These are phyloP conservation scores for Mantis religiosa DNA, from an alignment of 2,888 invertebrate species.

Conservation along the genomic window DNA sequence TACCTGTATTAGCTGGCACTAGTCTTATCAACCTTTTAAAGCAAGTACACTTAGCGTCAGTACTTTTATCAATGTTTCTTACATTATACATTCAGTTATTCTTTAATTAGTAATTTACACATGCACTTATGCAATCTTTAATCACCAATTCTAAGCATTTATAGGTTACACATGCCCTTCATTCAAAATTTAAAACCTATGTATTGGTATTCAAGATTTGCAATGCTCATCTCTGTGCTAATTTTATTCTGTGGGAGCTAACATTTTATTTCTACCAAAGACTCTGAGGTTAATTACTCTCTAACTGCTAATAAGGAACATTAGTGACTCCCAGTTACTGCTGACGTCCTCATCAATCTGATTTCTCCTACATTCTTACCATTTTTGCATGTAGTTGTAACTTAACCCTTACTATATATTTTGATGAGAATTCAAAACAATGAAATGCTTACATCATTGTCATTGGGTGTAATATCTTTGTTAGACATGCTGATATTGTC, in stretches of 20 bases:
- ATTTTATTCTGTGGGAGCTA: not conserved
- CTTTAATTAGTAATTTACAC: no score
- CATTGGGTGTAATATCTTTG: conserved; percentile 10
- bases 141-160: no score
- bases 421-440: not conserved
- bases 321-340: not conserved
- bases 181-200: no score
- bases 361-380: not conserved
- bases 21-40: no score
- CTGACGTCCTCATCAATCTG: not conserved
- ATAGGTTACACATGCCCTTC: no score
- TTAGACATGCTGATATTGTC: conserved; percentile 79
- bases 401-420: not conserved
- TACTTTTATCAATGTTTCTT: no score
- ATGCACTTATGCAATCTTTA: no score
- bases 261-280: not conserved
- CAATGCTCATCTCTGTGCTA: no score
- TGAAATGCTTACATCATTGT: not conserved
- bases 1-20: no score
- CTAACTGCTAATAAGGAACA: not conserved
- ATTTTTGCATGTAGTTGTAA: not conserved
- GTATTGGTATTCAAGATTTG: no score
- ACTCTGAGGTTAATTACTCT: not conserved
- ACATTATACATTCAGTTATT: no score
- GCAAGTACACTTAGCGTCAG: no score